phyloP scores from a whole-genome alignment of 1,140 invertebrate species.

The Ladona fulva region DNA sequence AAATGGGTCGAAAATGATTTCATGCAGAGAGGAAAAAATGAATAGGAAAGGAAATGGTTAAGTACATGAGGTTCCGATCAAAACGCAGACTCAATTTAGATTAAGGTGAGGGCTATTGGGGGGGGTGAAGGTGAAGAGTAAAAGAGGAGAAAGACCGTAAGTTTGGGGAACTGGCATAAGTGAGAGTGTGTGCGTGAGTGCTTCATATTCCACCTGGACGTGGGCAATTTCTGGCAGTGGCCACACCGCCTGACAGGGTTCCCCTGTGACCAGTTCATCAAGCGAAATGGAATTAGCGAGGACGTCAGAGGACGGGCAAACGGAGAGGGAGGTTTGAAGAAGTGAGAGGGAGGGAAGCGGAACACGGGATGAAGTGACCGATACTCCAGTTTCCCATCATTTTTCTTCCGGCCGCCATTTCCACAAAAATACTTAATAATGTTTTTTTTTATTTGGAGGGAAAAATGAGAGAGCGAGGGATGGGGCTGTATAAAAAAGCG shows the following conservation, averaged over 20 bases:
- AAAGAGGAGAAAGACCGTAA: background rate
- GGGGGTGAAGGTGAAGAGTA: background rate
- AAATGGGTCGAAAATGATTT: no score
- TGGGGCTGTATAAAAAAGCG: background rate
- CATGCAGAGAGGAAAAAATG: no score
- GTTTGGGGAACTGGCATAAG: background rate
- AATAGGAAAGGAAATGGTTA: no score
- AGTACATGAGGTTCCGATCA: no score
- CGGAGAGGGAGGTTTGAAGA: background rate
- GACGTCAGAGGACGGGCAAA: background rate
- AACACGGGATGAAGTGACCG: background rate
- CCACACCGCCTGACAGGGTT: background rate
- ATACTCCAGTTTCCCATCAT: constrained; percentile 14
- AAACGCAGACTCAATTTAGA: background rate
- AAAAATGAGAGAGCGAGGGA: background rate
- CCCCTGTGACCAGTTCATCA: background rate
- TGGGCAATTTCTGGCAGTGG: constrained; percentile 2
- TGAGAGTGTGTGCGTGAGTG: background rate
- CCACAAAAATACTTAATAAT: constrained; percentile 7
- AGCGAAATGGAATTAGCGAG: background rate
- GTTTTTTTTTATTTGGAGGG: background rate
- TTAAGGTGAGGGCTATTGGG: background rate
- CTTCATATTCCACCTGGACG: constrained; percentile 7
- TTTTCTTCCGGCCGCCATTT: background rate
- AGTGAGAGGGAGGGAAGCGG: constrained; percentile 10